phyloP scores from a whole-genome alignment of 2,888 invertebrate genomes.

The Drosophila formosana region DNA sequence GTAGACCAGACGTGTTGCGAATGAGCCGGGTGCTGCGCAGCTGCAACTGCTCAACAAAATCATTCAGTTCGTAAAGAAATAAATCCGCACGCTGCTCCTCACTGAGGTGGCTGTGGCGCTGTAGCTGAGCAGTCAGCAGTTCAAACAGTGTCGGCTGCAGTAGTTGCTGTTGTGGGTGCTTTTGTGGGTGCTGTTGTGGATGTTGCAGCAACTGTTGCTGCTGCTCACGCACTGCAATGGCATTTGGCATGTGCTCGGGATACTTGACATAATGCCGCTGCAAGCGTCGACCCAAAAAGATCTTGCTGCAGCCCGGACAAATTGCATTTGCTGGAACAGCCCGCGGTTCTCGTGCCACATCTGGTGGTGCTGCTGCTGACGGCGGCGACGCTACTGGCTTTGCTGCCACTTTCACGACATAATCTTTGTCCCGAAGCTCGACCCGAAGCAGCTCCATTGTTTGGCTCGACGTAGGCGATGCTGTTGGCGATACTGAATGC shows the following conservation, averaged over 20 bases:
- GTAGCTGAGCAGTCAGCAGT: conserved; percentile 81
- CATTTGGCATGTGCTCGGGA: conserved; percentile 81
- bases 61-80: conserved; percentile 83
- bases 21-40: conserved; percentile 82
- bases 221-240: conserved; percentile 26
- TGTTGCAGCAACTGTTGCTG: conserved; percentile 17
- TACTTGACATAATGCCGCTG: conserved; percentile 81
- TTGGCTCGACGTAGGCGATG: conserved; percentile 43
- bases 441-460: conserved; percentile 68
- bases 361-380: not conserved
- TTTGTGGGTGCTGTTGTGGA: not conserved
- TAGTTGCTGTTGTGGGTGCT: not conserved
- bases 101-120: conserved; percentile 72
- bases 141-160: conserved; percentile 72
- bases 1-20: conserved; percentile 83
- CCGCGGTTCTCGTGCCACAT: conserved; percentile 14
- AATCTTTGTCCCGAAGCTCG: conserved; percentile 73
- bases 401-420: conserved; percentile 21
- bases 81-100: conserved; percentile 84
- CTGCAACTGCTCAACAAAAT: conserved; percentile 83
- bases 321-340: conserved; percentile 79
- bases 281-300: conserved; percentile 83
- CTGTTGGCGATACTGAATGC: conserved; percentile 20
- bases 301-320: conserved; percentile 83
- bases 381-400: conserved; percentile 3